Percentiles rank a stretch among this genome's conserved stretches.
These are phyloP conservation scores for Microplitis demolitor DNA, from an alignment of 1,140 invertebrate species.

Conservation along the genomic window DNA sequence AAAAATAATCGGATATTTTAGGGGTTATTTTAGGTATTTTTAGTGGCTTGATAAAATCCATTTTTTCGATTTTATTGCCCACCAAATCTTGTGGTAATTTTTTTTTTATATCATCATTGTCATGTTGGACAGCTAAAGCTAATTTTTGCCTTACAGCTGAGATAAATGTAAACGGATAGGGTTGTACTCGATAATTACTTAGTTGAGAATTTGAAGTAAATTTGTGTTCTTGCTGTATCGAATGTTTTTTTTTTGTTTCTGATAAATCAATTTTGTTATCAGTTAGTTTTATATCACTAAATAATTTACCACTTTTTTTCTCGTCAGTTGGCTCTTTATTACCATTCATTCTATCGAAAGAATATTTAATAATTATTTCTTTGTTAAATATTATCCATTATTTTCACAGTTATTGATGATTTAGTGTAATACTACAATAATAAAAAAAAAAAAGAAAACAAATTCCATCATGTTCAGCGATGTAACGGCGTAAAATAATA, in stretches of 20 bases:
- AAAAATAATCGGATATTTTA: constrained; percentile 51
- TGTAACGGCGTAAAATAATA: not conserved
- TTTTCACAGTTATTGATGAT: not conserved
- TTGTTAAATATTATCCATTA: not conserved
- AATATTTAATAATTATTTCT: not conserved
- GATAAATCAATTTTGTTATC: constrained; percentile 40
- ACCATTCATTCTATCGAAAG: constrained; percentile 8
- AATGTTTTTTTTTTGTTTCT: constrained; percentile 37
- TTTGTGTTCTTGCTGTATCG: constrained; percentile 32
- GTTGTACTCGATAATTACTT: constrained; percentile 42
- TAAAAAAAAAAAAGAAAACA: not conserved
- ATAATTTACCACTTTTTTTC: constrained; percentile 49
- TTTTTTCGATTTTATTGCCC: constrained; percentile 34
- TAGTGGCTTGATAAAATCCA: constrained; percentile 54
- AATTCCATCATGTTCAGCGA: not conserved
- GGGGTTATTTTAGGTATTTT: constrained; percentile 58
- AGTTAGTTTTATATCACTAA: constrained; percentile 46
- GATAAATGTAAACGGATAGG: constrained; percentile 58
- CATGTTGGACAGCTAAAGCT: constrained; percentile 38
- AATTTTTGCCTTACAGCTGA: constrained; percentile 56
- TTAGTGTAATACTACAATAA: not conserved
- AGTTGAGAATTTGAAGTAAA: constrained; percentile 39
- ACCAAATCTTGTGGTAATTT: constrained; percentile 3
- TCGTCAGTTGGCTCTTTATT: constrained; percentile 38
- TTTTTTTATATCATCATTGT: constrained; percentile 23